These are phyloP conservation scores for Catocala nupta DNA, from an alignment of 2,888 invertebrate genomes.

Conservation along the genomic window DNA sequence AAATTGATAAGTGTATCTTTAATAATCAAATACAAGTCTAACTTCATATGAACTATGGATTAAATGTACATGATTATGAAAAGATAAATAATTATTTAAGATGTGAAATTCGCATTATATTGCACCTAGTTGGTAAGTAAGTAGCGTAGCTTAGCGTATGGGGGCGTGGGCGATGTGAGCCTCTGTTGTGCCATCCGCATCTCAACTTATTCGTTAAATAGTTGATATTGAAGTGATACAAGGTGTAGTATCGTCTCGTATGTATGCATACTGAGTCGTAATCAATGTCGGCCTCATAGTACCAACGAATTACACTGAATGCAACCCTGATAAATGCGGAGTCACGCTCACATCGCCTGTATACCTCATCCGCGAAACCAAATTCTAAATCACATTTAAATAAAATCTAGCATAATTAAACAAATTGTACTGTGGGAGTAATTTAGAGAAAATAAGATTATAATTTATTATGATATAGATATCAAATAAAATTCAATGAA, in stretches of 20 bases:
- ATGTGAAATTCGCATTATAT: constrained; percentile 77
- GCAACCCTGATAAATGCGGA: neutral
- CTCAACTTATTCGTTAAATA: neutral
- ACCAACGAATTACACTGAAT: constrained; percentile 5
- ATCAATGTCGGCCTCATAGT: neutral
- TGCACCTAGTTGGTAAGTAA: constrained; percentile 81
- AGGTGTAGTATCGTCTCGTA: neutral
- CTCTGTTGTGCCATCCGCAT: neutral
- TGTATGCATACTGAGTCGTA: neutral
- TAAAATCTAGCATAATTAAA: constrained; percentile 71
- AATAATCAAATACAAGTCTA: constrained; percentile 54
- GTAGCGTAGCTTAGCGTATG: constrained; percentile 73
- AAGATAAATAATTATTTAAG: constrained; percentile 61
- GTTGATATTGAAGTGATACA: neutral
- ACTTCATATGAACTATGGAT: constrained; percentile 59
- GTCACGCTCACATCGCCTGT: constrained; percentile 58
- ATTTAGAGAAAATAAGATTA: constrained; percentile 66
- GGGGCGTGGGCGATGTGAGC: constrained; percentile 63
- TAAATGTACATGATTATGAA: constrained; percentile 66
- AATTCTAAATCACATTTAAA: constrained; percentile 85
- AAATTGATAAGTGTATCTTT: constrained; percentile 53
- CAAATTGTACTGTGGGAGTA: constrained; percentile 68
- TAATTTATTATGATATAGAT: constrained; percentile 63
- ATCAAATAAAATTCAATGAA: constrained; percentile 55
- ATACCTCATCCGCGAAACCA: constrained; percentile 75